Conservation (phyloP, 2,797 vertebrate genomes). For the Pogonophryne albipinna region DNA sequence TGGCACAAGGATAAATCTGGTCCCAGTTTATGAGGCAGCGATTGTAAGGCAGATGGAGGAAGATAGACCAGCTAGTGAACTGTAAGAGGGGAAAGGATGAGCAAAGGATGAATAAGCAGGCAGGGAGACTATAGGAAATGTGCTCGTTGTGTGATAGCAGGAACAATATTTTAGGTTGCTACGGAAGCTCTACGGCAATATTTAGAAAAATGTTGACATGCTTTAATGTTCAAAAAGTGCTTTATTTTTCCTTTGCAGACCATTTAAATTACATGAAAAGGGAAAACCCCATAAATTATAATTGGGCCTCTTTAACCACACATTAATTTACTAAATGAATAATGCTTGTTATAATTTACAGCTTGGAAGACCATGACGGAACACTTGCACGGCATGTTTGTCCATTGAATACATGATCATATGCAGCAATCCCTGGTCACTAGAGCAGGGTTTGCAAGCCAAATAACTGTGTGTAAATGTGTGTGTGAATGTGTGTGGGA, state of each 20-base stretch:
- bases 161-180: conserved; percentile 16
- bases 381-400: background rate
- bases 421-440: background rate
- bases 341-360: background rate
- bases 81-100: conserved; percentile 58
- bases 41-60: conserved; percentile 51
- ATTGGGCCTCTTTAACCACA: background rate
- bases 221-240: too few relatives aligned
- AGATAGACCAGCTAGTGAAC: conserved; percentile 37
- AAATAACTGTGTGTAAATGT: background rate
- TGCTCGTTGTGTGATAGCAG: conserved; percentile 1
- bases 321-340: background rate
- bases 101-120: conserved; percentile 38
- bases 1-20: conserved; percentile 65
- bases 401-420: background rate
- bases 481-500: background rate
- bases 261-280: too few relatives aligned
- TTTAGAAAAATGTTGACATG: too few relatives aligned
- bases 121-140: conserved; percentile 16
- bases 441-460: background rate
- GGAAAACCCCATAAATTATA: too few relatives aligned
- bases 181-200: too few relatives aligned
- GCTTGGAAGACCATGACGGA: background rate
- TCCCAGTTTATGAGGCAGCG: conserved; percentile 63
- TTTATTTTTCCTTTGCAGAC: too few relatives aligned